A percentile compares a stretch with the other conserved stretches of the same genome.
Evolutionary conservation across 2,888 invertebrate genomes (phyloP).

Genomic region (Chymomyza fuscimana): DNA sequence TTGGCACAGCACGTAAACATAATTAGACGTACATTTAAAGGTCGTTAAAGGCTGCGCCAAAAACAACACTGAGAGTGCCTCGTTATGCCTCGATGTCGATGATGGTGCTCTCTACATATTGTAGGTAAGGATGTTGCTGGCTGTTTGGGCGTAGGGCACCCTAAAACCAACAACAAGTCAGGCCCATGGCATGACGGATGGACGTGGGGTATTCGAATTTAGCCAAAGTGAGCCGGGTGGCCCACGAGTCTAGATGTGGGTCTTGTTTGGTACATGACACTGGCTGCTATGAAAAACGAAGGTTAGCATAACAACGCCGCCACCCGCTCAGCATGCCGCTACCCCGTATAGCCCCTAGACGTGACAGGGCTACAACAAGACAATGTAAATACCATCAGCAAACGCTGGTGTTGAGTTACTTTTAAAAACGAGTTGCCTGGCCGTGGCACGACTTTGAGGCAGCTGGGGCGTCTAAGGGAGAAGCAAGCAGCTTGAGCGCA

Average conservation of each 20-base stretch:
- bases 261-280: conserved; percentile 49
- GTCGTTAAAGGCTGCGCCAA: conserved; percentile 56
- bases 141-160: conserved; percentile 20
- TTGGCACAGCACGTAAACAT: conserved; percentile 62
- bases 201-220: conserved; percentile 62
- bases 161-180: background rate
- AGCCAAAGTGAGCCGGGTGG: conserved; percentile 51
- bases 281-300: conserved; percentile 36
- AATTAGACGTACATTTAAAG: conserved; percentile 72
- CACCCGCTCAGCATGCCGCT: background rate
- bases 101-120: background rate
- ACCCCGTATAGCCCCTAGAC: background rate
- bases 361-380: conserved; percentile 35
- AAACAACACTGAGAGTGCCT: conserved; percentile 18
- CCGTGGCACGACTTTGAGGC: background rate
- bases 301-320: background rate
- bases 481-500: conserved; percentile 36
- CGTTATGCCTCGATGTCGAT: background rate
- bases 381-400: conserved; percentile 67
- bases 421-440: background rate
- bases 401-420: conserved; percentile 19
- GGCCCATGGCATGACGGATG: conserved; percentile 28
- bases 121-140: background rate
- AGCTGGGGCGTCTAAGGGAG: background rate
- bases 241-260: conserved; percentile 3